phyloP scores from a whole-genome alignment of 1,140 invertebrate genomes.

The Yoshiicerus persimilis region DNA sequence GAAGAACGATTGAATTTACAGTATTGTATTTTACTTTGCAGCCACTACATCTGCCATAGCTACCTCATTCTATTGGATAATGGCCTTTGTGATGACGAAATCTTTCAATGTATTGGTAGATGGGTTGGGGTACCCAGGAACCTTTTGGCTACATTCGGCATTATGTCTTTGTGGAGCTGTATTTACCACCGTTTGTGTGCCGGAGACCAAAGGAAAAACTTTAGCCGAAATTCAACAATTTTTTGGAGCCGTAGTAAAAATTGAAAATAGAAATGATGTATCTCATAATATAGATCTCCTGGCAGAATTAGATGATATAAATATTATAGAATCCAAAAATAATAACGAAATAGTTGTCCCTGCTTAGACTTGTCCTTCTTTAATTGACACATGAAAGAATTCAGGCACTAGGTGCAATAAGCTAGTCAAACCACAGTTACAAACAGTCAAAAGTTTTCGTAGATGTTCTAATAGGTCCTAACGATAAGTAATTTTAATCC shows the following conservation, averaged over 20 bases:
- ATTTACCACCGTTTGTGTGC: slow-evolving; percentile 63
- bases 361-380: background rate
- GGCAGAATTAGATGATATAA: background rate
- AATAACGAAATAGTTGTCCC: background rate
- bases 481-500: too few species aligned
- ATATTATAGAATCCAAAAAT: background rate
- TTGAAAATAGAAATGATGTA: background rate
- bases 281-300: background rate
- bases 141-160: slow-evolving; percentile 61
- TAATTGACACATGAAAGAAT: background rate
- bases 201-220: slow-evolving; percentile 71
- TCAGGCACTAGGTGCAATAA: background rate
- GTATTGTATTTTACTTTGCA: background rate
- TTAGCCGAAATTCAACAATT: slow-evolving; percentile 57
- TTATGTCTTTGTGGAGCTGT: slow-evolving; percentile 60
- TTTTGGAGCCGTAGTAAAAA: slow-evolving; percentile 48
- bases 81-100: slow-evolving; percentile 61
- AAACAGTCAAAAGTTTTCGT: too few species aligned
- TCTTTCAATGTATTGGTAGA: slow-evolving; percentile 63
- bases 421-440: too few species aligned
- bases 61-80: slow-evolving; percentile 58
- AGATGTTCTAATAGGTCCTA: too few species aligned
- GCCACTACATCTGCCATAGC: slow-evolving; percentile 56
- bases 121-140: slow-evolving; percentile 57
- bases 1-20: background rate